Evolutionary conservation across 2,888 invertebrate genomes (phyloP), one percentile per base, ranked within the genome.

Genomic region (Lysandra coridon): DNA sequence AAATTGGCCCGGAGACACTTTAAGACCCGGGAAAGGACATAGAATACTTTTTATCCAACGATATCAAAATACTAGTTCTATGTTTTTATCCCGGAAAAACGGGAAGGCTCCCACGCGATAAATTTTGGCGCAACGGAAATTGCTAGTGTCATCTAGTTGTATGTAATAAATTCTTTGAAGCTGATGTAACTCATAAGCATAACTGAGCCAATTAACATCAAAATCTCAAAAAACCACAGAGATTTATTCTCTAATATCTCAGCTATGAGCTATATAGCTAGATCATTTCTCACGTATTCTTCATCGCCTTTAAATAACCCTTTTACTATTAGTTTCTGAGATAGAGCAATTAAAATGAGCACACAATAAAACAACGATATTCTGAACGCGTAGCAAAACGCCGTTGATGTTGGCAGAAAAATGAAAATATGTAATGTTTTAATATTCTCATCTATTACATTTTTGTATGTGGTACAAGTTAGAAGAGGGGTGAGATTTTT

Each of bases 381-480:
- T 69, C 64, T 23, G 62, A 64, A 30, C 64, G 30, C 64, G 17
- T 69, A 69, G 33, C 69, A 33, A 69, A 69, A 37, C 30, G 33
- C 30, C 33, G 76, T 76, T 57, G 76, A 33, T 33, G 49, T 53
- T 76, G 53, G 76, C 86, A 87, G 87, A 87, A 87, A 88, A 88
- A 92, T 88, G 89, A 92, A 93, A 93, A 92, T 93, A 92, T 93
- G 93, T 93, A 92, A 93, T 93, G 92, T 92, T 93, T 92, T 93
- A 93, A 93, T 93, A 92, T 92, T 92, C 89, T 87, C 89, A 92
- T 93, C 91, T 90, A 89, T 90, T 89, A 89, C 83, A 80, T 81
- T 83, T 81, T 78, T 82, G 79, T 44, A 80, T 81, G 80, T 81
- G 84, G 84, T 82, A 12, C 81, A 87, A 87, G 82, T 69, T 23